phyloP scores from a whole-genome alignment of 2,797 vertebrate genomes.

The Phoebastria nigripes region DNA sequence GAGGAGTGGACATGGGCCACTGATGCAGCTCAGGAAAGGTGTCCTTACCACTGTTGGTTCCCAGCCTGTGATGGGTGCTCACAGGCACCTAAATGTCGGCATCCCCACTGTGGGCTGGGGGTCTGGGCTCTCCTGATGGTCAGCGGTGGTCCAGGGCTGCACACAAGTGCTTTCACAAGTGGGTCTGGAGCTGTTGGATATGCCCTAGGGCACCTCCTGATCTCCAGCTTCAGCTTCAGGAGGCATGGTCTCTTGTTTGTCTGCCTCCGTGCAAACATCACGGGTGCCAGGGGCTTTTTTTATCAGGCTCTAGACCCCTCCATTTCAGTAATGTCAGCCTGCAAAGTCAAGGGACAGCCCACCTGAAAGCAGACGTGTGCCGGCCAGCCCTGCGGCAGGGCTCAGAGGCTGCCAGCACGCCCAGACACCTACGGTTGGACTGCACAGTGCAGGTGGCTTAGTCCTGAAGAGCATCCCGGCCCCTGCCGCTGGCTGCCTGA shows the following conservation, averaged over 20 bases:
- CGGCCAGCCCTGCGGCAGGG: background rate
- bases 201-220: background rate
- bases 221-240: background rate
- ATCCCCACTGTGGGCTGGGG: background rate
- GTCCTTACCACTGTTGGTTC: background rate
- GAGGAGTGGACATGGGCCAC: background rate
- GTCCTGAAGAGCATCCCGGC: background rate
- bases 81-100: fast-evolving
- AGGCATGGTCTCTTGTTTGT: fast-evolving
- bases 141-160: background rate
- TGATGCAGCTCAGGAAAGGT: background rate
- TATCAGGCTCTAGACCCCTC: background rate
- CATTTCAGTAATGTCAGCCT: background rate
- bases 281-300: fast-evolving
- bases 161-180: background rate
- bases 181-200: background rate
- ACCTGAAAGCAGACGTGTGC: background rate
- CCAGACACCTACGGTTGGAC: fast-evolving
- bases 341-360: background rate
- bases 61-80: background rate
- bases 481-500: background rate
- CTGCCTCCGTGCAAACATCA: background rate
- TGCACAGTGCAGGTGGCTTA: fast-evolving
- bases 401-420: background rate
- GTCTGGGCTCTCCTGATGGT: background rate